Percentiles rank a stretch among this genome's conserved stretches.
Conservation (phyloP, 2,888 invertebrate species). For the Epiperipatus broadwayi region DNA sequence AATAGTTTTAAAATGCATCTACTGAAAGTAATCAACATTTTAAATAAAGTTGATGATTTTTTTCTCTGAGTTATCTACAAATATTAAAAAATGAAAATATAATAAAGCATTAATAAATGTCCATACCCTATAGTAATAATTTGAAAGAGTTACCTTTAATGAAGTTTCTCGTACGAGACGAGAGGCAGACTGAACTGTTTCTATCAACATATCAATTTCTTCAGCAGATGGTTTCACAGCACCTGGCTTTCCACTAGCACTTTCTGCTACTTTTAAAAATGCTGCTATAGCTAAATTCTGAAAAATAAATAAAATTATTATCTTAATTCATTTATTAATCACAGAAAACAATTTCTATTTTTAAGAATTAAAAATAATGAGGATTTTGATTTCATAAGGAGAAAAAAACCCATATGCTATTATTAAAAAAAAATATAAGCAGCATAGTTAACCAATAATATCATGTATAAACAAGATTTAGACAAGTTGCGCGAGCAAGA, state of each 20-base stretch:
- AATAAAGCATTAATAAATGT: no score
- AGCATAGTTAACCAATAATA: no score
- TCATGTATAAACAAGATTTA: no score
- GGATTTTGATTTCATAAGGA: no score
- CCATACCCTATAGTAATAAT: not conserved
- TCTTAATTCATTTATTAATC: not conserved
- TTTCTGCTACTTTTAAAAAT: constrained; percentile 55
- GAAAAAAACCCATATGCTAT: no score
- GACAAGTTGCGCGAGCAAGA: no score
- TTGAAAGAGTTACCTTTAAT: constrained; percentile 31
- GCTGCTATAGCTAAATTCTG: constrained; percentile 59
- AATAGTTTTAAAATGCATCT: no score
- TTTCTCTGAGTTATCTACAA: no score
- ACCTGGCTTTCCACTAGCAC: constrained; percentile 46
- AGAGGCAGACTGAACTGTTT: constrained; percentile 51
- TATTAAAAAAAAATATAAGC: no score
- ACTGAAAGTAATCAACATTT: no score
- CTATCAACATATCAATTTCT: constrained; percentile 55
- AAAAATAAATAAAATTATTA: constrained; percentile 21
- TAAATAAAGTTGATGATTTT: no score
- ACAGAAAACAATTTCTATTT: constrained; percentile 6
- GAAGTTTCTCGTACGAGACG: constrained; percentile 57
- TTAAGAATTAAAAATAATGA: not conserved
- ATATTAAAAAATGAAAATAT: no score
- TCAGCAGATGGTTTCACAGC: constrained; percentile 42